Evolutionary conservation across 1,140 invertebrate genomes (phyloP).

Genomic region (Drosophila pallidifrons): DNA sequence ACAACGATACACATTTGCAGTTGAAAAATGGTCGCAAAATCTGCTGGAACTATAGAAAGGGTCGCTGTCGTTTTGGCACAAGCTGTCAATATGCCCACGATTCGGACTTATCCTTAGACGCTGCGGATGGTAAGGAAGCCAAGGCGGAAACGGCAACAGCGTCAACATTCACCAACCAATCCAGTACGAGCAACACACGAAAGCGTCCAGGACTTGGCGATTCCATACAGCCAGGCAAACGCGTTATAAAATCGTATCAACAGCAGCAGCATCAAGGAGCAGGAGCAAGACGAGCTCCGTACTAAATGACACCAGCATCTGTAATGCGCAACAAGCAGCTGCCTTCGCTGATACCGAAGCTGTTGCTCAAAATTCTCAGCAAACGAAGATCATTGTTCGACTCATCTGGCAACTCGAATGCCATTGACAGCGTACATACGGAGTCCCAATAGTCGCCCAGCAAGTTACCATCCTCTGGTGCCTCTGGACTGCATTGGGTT

Average conservation of each 20-base stretch:
- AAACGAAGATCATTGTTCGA: conserved; percentile 43
- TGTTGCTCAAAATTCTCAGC: conserved; percentile 60
- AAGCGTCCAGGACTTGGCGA: conserved; percentile 92
- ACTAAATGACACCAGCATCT: conserved; percentile 63
- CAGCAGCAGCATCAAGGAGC: conserved; percentile 38
- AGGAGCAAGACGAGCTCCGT: conserved; percentile 49
- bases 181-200: conserved; percentile 85
- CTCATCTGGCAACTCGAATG: conserved; percentile 41
- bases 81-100: conserved; percentile 97
- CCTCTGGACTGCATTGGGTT: neutral
- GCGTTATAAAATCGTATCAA: conserved; percentile 91
- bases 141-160: conserved; percentile 17
- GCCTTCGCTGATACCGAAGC: conserved; percentile 38
- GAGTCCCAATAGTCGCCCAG: conserved; percentile 67
- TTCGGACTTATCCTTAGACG: conserved; percentile 88
- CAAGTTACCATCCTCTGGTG: conserved; percentile 9
- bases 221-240: conserved; percentile 92
- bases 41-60: conserved; percentile 97
- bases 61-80: conserved; percentile 95
- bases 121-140: conserved; percentile 64
- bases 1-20: conserved; percentile 89
- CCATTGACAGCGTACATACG: conserved; percentile 59
- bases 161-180: neutral
- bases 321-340: conserved; percentile 60
- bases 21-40: conserved; percentile 95